phyloP scores from a whole-genome alignment of 2,797 vertebrate genomes.

The Paguma larvata region DNA sequence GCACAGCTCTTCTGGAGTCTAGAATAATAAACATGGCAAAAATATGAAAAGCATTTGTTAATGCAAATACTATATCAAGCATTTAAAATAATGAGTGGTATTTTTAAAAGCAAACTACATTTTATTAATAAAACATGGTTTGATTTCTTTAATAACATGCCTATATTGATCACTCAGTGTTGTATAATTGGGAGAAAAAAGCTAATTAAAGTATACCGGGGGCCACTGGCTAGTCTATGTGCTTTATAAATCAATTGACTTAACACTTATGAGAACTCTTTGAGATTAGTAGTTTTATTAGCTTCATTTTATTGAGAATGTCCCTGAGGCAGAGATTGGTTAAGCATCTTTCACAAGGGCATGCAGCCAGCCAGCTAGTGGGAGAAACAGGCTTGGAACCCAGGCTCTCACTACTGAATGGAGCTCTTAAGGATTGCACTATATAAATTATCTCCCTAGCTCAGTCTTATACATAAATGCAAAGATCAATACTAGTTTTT shows the following conservation, averaged over 20 bases:
- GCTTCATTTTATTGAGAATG: background rate
- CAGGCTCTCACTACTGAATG: background rate
- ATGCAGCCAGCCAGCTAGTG: background rate
- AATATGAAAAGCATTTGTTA: background rate
- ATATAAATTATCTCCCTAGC: background rate
- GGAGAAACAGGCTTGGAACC: background rate
- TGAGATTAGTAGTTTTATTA: background rate
- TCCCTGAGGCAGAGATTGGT: background rate
- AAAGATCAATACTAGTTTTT: background rate
- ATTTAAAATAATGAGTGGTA: conserved; percentile 5
- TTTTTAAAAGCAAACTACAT: background rate
- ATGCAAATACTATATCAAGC: background rate
- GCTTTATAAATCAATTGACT: background rate
- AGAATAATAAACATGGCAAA: background rate
- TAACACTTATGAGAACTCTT: background rate
- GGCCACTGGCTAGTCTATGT: background rate
- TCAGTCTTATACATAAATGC: background rate
- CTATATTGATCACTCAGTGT: background rate
- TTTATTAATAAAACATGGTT: conserved; percentile 13
- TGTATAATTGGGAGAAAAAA: background rate
- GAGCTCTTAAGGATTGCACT: background rate
- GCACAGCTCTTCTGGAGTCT: background rate
- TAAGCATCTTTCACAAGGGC: background rate
- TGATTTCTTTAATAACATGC: background rate
- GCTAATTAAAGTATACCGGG: background rate